Conservation (phyloP, 1,140 invertebrate genomes). For the Zaprionus ghesquierei region DNA sequence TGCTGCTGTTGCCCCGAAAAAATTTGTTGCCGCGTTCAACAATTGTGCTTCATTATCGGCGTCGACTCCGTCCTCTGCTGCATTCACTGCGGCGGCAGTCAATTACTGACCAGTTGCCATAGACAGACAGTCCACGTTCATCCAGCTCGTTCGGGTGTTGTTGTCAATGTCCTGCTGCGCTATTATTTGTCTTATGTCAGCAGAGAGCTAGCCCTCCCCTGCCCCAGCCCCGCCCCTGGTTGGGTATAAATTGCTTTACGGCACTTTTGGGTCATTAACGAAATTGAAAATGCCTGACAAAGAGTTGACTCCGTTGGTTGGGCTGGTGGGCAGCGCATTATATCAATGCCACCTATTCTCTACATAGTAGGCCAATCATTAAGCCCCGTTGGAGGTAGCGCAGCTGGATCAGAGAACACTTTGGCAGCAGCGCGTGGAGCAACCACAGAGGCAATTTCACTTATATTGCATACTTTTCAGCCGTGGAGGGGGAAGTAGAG, state of each 20-base stretch:
- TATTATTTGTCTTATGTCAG: constrained; percentile 81
- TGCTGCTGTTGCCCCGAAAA: constrained; percentile 6
- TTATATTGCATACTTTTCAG: neutral
- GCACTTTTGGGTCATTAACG: constrained; percentile 82
- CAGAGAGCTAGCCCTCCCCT: constrained; percentile 24
- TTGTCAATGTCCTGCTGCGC: constrained; percentile 82
- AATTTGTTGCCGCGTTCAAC: constrained; percentile 60
- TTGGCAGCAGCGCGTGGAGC: too few relatives aligned
- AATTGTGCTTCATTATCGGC: constrained; percentile 74
- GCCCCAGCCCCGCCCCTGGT: neutral
- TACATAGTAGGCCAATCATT: constrained; percentile 64
- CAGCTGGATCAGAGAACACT: neutral
- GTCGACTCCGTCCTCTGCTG: constrained; percentile 52
- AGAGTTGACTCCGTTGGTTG: constrained; percentile 23
- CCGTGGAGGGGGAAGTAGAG: neutral
- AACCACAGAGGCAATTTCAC: neutral
- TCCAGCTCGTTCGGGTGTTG: constrained; percentile 54
- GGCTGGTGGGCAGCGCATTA: constrained; percentile 37
- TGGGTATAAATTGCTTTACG: constrained; percentile 77
- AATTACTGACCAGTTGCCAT: constrained; percentile 32
- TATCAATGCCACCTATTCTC: constrained; percentile 69
- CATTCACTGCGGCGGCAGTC: constrained; percentile 49
- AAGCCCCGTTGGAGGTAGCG: constrained; percentile 37
- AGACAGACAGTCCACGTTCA: neutral
- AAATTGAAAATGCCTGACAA: constrained; percentile 78